Base-by-base conservation (phyloP, 2,797 vertebrate species). In the Chelmon rostratus region DNA sequence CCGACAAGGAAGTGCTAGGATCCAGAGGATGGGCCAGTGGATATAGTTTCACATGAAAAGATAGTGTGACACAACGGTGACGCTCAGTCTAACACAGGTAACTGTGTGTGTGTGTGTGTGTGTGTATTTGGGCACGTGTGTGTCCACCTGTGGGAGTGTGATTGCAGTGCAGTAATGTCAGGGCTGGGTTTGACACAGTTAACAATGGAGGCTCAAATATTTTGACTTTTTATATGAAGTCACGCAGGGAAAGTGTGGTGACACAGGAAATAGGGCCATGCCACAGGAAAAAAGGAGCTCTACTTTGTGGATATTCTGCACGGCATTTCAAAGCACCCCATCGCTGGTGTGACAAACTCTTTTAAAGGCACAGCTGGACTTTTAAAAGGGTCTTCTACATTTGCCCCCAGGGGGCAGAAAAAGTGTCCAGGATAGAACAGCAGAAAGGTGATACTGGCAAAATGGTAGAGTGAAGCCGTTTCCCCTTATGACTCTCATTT, bases 351-450 rank as follows among this genome's bases (percentile, higher is more conserved):
- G 90, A 92, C 91, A 86, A 88, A 84, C 78, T 85, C 54, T 69
- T 90, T 89, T 84, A 86, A 89, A 90, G 74, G 81, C 88, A 91
- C 91, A 91, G 86, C 88, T 89, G 90, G 87, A 81, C 85, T 79
- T 91, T 89, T 85, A 74, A 88, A 89, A 84, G 68, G 81, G 84
- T 85, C 83, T 88, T 89, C 82, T 89, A 88, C 78, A 71, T 91
- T 92, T 91, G 52, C 58, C 89, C 86, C 79, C 65, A 33, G 85
- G 64, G 85, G 81, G 73, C 56, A 52, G 63, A 70, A 76, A 76
- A 76, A 56, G 67, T 84, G 81, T 82, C 80, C 80, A 76, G 89
- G 70, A 73, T 70, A 71, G 79, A 85, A 84, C 49, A 71, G 88
- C 79, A 86, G 84, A 89, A 89, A 89, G 81, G 83, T 83, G 89